Base-by-base conservation (phyloP, 2,888 invertebrate genomes). In the Sacculina carcini region DNA sequence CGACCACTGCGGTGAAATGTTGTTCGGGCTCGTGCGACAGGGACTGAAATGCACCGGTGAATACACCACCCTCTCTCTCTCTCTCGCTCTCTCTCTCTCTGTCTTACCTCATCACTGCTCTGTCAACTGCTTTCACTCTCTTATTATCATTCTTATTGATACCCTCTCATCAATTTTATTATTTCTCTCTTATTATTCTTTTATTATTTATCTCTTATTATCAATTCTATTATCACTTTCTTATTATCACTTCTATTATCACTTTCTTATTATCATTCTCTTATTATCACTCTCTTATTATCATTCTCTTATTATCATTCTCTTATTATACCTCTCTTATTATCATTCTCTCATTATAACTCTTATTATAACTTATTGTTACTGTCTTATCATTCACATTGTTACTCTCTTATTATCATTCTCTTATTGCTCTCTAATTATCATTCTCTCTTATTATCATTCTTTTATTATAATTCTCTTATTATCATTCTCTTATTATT, bases 1-100 rank as follows among this genome's bases (percentile, higher is more conserved):
- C 71, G 96, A 98, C 73, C 94, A 92, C 71, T 98, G 98, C 69
- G 96, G 96, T 34, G 96, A 96, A 70, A 92, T 98, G 89, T 75
- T 98, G 31, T 96, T 96, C 70, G 98, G 98, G 4, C 74, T 98
- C 58, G 92, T 96, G 56, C 76, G 92, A 52, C 98, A 98, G 71
- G 98, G 98, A 56, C 77, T 98, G 59, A 96, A 98, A 70, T 98
- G 98, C 69, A 92, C 96, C 74, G 94, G 92, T 92, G 66, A 61
- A 61, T 56, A 32, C 9, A n/a, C 9, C 10, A n/a, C 68, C 76
- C 54, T 75, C 78, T 63, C 82, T 86, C 62, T 94, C 94, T 31
- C 94, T 94, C 69, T 92, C 92, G 6, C 92, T 94, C 69, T 81
- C 86, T 62, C 75, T 96, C 57, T 96, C 21, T 21, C 46, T 21